phyloP scores from a whole-genome alignment of 2,113 vertebrate species.

The Callocephalon fimbriatum region DNA sequence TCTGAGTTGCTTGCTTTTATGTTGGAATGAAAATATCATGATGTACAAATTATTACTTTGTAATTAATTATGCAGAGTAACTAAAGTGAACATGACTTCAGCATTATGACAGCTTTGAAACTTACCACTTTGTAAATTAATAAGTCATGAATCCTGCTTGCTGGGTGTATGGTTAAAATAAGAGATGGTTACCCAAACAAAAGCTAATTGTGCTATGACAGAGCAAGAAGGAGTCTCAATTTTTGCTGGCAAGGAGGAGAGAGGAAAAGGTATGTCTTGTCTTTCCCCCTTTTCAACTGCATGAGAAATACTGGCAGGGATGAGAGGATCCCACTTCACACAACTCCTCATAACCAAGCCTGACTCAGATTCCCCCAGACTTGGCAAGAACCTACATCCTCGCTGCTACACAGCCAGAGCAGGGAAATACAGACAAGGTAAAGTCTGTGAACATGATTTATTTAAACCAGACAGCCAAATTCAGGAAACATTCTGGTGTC shows the following conservation, averaged over 20 bases:
- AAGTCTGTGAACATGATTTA: not conserved
- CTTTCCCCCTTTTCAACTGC: not conserved
- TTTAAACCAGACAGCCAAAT: not conserved
- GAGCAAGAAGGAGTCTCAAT: not conserved
- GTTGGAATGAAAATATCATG: slow-evolving; percentile 75
- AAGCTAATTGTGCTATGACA: not conserved
- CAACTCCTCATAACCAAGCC: not conserved
- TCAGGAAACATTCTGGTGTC: not conserved
- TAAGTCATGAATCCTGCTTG: slow-evolving; percentile 53
- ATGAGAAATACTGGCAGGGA: not conserved
- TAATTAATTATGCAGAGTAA: slow-evolving; percentile 83
- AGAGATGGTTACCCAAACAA: slow-evolving; percentile 44
- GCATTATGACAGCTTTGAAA: slow-evolving; percentile 79
- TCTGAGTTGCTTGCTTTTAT: slow-evolving; percentile 56
- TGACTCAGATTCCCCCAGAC: not conserved
- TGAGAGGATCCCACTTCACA: not conserved
- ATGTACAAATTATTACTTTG: slow-evolving; percentile 82
- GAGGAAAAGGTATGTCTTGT: not conserved
- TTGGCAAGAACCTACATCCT: not conserved
- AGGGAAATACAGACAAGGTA: not conserved
- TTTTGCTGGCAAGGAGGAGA: not conserved
- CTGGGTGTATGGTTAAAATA: slow-evolving; percentile 56
- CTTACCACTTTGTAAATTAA: slow-evolving; percentile 69
- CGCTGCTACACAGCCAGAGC: not conserved
- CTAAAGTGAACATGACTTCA: slow-evolving; percentile 72